Conservation (phyloP, 2,888 invertebrate genomes). For the Tiliacea aurago region DNA sequence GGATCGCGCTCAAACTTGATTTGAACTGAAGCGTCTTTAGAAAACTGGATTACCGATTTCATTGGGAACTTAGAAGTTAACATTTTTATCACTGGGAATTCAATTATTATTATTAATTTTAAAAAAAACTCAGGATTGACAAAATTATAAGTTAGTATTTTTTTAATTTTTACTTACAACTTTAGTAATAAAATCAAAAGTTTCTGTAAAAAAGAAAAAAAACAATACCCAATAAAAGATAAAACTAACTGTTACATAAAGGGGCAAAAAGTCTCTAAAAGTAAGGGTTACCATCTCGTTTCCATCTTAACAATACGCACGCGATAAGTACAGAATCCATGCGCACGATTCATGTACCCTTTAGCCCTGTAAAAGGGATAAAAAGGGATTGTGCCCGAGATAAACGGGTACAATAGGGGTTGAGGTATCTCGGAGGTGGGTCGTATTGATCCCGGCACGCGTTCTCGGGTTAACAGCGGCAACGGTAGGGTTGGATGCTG, state of each 20-base stretch:
- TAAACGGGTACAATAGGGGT: conserved; percentile 79
- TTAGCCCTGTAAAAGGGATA: conserved; percentile 82
- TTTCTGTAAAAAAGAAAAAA: not conserved
- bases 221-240: conserved; percentile 48
- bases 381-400: conserved; percentile 83
- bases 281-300: conserved; percentile 80
- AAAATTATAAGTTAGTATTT: no score
- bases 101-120: conserved; percentile 15
- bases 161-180: no score
- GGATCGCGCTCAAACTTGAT: conserved; percentile 74
- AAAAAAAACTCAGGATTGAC: not conserved
- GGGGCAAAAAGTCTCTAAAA: conserved; percentile 60
- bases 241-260: conserved; percentile 70
- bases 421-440: conserved; percentile 79
- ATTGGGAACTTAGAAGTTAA: conserved; percentile 34
- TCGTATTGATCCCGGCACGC: conserved; percentile 86
- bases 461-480: conserved; percentile 82
- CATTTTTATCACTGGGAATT: conserved; percentile 28
- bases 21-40: conserved; percentile 59
- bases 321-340: conserved; percentile 87
- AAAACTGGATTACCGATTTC: conserved; percentile 55
- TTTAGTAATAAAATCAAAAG: not conserved
- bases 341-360: conserved; percentile 87
- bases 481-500: conserved; percentile 82
- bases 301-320: conserved; percentile 84